Percentiles rank a stretch among this genome's conserved stretches.
Conservation (phyloP, 2,113 vertebrate genomes). For the Sebastes schlegelii region DNA sequence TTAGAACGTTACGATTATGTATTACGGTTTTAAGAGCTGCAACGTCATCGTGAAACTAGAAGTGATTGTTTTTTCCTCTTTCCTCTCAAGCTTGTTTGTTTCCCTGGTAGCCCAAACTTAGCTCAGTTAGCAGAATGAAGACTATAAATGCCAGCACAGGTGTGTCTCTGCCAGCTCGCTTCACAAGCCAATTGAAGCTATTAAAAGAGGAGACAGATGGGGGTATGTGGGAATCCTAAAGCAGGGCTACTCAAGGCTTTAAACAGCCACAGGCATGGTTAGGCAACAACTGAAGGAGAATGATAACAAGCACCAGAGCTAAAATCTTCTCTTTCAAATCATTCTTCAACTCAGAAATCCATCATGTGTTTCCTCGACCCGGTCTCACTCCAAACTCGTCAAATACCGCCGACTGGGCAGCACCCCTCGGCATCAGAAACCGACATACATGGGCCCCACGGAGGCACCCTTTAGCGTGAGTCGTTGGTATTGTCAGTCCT, state of each 20-base stretch:
- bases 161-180: constrained; percentile 23
- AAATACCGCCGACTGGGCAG: too few relatives aligned
- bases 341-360: not conserved
- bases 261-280: not conserved
- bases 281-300: not conserved
- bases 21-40: not conserved
- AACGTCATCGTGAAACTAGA: not conserved
- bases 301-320: not conserved
- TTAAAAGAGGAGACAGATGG: constrained; percentile 11
- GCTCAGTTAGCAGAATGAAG: constrained; percentile 18
- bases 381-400: too few relatives aligned
- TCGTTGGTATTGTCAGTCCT: too few relatives aligned
- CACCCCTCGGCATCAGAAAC: too few relatives aligned
- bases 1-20: not conserved
- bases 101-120: constrained; percentile 15
- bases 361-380: too few relatives aligned
- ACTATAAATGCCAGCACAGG: constrained; percentile 24
- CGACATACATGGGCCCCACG: too few relatives aligned
- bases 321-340: not conserved
- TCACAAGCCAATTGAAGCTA: constrained; percentile 32
- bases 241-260: constrained; percentile 18
- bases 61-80: not conserved
- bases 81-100: not conserved
- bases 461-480: too few relatives aligned
- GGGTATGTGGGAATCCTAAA: constrained; percentile 19